Evolutionary conservation across 30 jellyfish, hydroid and myxozoan genomes (phyloP).

Genomic region (Nemopilema nomurai): DNA sequence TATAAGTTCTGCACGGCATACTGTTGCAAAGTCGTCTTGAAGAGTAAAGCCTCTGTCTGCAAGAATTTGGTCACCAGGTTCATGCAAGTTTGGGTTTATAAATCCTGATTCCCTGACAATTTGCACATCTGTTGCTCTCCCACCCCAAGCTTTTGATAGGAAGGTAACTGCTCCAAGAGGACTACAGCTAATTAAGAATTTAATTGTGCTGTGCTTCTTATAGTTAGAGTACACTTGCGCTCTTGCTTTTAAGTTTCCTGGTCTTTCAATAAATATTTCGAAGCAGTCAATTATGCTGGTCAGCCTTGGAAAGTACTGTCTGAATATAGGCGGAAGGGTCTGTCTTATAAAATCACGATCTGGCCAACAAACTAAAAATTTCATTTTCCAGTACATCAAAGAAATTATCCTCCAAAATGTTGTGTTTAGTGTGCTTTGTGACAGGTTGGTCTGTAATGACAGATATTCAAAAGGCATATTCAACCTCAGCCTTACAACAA

Average conservation of each 20-base stretch:
- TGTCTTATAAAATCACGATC: conserved; percentile 47
- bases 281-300: conserved; percentile 66
- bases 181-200: conserved; percentile 49
- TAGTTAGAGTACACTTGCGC: conserved; percentile 39
- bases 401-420: conserved; percentile 34
- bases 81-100: conserved; percentile 6
- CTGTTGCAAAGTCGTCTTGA: conserved; percentile 33
- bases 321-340: conserved; percentile 17
- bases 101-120: conserved; percentile 50
- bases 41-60: conserved; percentile 43
- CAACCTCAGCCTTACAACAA: conserved; percentile 27
- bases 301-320: conserved; percentile 48
- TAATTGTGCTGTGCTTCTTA: conserved; percentile 60
- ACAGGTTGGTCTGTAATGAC: conserved; percentile 3
- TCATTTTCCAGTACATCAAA: conserved; percentile 36
- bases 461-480: conserved; percentile 20
- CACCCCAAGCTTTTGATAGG: conserved; percentile 60
- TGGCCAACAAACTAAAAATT: conserved; percentile 25
- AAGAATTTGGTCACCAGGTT: conserved; percentile 43
- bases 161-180: conserved; percentile 66
- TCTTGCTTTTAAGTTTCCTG: conserved; percentile 27
- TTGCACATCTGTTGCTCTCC: conserved; percentile 61
- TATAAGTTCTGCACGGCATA: conserved; percentile 25
- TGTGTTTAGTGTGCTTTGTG: conserved; percentile 34
- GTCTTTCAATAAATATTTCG: conserved; percentile 72